Evolutionary conservation across 2,113 vertebrate genomes (phyloP), one percentile per base, ranked within the genome.

Genomic region (Aphyosemion australe): DNA sequence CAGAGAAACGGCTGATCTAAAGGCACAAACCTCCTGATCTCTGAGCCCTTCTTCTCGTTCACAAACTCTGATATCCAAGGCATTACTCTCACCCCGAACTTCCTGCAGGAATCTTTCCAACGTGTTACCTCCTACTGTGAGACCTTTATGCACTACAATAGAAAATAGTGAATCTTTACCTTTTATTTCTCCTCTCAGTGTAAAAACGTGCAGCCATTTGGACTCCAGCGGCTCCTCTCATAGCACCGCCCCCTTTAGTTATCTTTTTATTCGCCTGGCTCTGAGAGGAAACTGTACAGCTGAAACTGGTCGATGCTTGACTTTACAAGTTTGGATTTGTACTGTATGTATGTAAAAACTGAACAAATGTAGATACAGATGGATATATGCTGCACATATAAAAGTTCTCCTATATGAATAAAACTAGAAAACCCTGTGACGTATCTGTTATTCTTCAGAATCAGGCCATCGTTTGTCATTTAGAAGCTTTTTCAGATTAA

Each of bases 351-450:
- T 89, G 81, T 85, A 89, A 51, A 87, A 78, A 83, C 26, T 87
- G 74, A 86, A 87, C 80, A 84, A 83, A 89, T 88, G 87, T 90
- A 90, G 81, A 89, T 89, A 88, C 71, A 87, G 79, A 88, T 76
- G 71, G 77, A 76, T 88, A 87, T 89, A 86, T 83, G 84, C 52
- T 80, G 79, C 84, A 84, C 73, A 88, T 78, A 75, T 62, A 69
- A 80, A 85, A 61, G 82, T 75, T 65, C 43, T 61, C 65, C 73
- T 81, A 80, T 87, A 83, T 81, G 20, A 78, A 84, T 74, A 77
- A 72, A 18, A 31, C 9, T 19, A 18, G 31, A 76, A 76, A 45
- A 50, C 68, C 20, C 65, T 61, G 14, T 79, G 66, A 79, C 49
- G 66, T 52, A 54, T 61, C 72, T 67, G 63, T 26, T 59, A 7